A percentile compares a stretch with the other conserved stretches of the same genome.
These are phyloP conservation scores for Agapornis canus DNA, from an alignment of 2,797 vertebrate species.

Conservation along the genomic window DNA sequence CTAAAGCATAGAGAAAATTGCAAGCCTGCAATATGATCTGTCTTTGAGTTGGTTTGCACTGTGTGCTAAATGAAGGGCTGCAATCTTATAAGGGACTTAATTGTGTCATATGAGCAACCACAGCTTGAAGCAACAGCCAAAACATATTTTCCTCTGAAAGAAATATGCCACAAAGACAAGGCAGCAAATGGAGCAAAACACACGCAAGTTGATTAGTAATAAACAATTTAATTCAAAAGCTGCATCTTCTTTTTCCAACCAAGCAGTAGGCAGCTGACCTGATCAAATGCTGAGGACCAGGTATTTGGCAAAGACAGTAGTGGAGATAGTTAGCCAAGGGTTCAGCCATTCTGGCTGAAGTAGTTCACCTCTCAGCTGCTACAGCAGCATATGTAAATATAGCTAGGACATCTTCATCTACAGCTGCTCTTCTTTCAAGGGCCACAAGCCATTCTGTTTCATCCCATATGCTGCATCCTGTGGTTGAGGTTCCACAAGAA, in stretches of 20 bases:
- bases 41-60: background rate
- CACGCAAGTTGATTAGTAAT: background rate
- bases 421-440: background rate
- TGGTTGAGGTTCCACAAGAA: background rate
- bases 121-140: background rate
- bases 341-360: background rate
- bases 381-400: background rate
- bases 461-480: background rate
- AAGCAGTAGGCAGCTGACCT: background rate
- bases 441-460: background rate
- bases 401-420: background rate
- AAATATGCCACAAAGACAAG: background rate
- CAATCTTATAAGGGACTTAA: constrained; percentile 17
- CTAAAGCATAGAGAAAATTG: constrained; percentile 25
- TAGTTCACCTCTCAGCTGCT: background rate
- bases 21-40: background rate
- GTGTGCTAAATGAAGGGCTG: constrained; percentile 23
- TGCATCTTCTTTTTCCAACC: background rate
- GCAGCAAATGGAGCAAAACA: background rate
- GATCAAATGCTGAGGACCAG: background rate
- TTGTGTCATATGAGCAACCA: background rate
- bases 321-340: background rate
- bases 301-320: background rate
- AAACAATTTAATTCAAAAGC: constrained; percentile 21
- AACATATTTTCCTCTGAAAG: background rate